Conservation (phyloP, 2,113 vertebrate genomes). For the Casuarius casuarius region DNA sequence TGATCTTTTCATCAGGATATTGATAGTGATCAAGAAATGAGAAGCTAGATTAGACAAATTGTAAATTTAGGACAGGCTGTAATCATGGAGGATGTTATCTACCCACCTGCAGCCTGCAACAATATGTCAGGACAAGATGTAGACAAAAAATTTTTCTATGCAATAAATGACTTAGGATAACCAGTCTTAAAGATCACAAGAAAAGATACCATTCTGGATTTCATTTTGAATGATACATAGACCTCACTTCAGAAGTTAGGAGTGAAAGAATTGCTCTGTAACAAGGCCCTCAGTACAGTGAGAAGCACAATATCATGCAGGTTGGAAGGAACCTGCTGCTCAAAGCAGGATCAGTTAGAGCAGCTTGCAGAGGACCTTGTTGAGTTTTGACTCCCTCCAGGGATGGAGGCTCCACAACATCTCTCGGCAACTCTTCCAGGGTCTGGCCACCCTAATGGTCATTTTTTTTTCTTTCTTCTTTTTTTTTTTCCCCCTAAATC, state of each 20-base stretch:
- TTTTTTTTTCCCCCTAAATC: not conserved
- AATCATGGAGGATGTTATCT: not conserved
- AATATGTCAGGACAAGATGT: not conserved
- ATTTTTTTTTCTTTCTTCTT: not conserved
- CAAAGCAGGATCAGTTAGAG: not conserved
- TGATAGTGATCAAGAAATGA: not conserved
- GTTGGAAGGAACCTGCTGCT: not conserved
- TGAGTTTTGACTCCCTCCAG: not conserved
- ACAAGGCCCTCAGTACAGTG: not conserved
- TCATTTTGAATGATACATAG: not conserved
- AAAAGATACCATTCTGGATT: not conserved
- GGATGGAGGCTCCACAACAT: not conserved
- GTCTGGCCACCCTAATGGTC: not conserved
- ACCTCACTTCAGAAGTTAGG: not conserved
- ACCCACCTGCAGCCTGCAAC: not conserved
- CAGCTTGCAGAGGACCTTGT: not conserved
- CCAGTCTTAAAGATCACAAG: not conserved
- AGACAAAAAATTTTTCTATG: too few species aligned
- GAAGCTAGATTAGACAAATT: accelerated
- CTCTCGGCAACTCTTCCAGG: not conserved
- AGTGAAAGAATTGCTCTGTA: not conserved
- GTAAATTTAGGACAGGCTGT: not conserved
- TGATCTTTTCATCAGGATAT: not conserved
- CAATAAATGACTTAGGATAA: not conserved
- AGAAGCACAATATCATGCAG: not conserved